Conservation (phyloP, 2,888 invertebrate genomes). For the Laspeyria flexula region DNA sequence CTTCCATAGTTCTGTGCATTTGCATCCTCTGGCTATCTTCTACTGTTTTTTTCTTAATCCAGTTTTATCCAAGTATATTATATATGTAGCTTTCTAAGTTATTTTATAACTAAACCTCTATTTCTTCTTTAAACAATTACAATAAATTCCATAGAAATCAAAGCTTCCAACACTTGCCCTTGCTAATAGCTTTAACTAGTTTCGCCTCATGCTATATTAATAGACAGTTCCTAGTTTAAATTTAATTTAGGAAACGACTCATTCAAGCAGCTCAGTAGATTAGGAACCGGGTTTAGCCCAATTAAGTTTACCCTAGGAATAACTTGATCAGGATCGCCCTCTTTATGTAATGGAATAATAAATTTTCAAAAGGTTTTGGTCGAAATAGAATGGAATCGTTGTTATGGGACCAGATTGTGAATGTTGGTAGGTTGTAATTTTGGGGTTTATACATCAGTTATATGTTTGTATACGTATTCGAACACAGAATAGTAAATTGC, state of each 20-base stretch:
- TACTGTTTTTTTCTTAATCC: no score
- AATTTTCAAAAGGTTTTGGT: constrained; percentile 22
- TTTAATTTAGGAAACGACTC: constrained; percentile 30
- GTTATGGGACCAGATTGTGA: not conserved
- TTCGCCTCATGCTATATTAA: constrained; percentile 17
- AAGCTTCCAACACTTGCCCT: constrained; percentile 2
- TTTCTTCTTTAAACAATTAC: not conserved
- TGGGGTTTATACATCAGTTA: no score
- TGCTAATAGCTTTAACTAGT: constrained; percentile 4
- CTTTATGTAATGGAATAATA: constrained; percentile 28
- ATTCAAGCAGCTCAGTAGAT: constrained; percentile 17
- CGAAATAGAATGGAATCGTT: not conserved
- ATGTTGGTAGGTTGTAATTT: not conserved
- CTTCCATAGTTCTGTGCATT: no score
- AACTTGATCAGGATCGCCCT: constrained; percentile 20
- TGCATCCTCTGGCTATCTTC: no score
- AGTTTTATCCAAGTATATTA: no score
- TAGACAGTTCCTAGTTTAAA: constrained; percentile 25
- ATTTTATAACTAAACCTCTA: not conserved
- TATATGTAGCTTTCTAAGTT: not conserved
- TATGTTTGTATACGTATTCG: no score
- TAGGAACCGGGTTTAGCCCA: constrained; percentile 24
- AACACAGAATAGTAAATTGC: no score
- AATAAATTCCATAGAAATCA: not conserved
- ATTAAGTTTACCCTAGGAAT: constrained; percentile 19